Evolutionary conservation across 1,140 invertebrate genomes (phyloP), one percentile per base, ranked within the genome.

Genomic region (Nebria ingens): DNA sequence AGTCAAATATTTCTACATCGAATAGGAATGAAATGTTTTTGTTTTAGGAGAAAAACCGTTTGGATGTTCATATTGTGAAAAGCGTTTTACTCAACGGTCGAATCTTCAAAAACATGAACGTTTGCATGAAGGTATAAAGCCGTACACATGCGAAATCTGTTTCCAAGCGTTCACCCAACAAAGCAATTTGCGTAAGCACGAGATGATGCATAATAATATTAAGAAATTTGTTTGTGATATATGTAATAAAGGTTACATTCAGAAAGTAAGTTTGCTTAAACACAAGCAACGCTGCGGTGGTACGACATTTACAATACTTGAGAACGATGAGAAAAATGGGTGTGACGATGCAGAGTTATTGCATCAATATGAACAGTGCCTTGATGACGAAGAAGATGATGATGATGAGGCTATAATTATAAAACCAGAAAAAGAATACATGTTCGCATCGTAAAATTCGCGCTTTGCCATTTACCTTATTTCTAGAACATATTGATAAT

Each of bases 41-140:
- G 12, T 17, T 54, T 38, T 13, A 54, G 52, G 52, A 15, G 62
- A 68, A 42, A 61, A 69, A 38, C 71, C 71, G 1, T 71, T 67
- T 59, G 62, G 61, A 15, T 73, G 72, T 59, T 56, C 61, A 20
- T 59, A 64, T 40, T 74, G 73, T 57, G 58, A 62, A 3, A 71
- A 69, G 55, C 61, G 63, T 15, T 74, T 74, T 55, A 67, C 70
- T 34, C 66, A 68, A 38, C 68, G 34, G 6, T 29, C 52, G 15
- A 54, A 54, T 38, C 22, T 54, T 12, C 23, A 52, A 52, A 25
- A 52, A 52, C 72, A 74, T 58, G 62, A 68, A 53, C 64, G 65
- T 15, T 61, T 67, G 19, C 70, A 72, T 57, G 65, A 65, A 17
- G 69, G 69, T 13, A 59, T 62, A 21, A 68, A 68, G 61, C 68